These are phyloP conservation scores for Erpetoichthys calabaricus DNA, from an alignment of 2,797 vertebrate genomes.

Conservation along the genomic window DNA sequence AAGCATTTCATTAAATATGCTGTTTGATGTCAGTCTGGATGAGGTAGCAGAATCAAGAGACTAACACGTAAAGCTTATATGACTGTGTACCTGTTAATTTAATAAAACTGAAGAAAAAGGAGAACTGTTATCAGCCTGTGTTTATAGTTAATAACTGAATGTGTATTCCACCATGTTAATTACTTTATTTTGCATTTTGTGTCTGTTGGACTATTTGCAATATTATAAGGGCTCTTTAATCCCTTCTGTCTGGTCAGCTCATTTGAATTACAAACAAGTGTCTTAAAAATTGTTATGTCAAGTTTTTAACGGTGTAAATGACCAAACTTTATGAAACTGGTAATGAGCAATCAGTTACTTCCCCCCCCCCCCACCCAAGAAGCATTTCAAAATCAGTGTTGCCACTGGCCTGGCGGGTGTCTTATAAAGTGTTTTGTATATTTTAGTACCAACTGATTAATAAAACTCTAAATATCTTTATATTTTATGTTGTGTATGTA, in stretches of 20 bases:
- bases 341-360: slow-evolving; percentile 10
- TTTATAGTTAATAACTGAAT: too few relatives aligned
- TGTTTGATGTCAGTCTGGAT: too few relatives aligned
- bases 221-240: neutral
- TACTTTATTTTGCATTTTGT: too few relatives aligned
- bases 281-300: too few relatives aligned
- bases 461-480: slow-evolving; percentile 33
- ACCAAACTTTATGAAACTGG: slow-evolving; percentile 4
- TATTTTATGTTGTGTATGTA: neutral
- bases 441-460: slow-evolving; percentile 56
- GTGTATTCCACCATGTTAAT: too few relatives aligned
- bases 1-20: too few relatives aligned
- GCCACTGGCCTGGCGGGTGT: slow-evolving; percentile 70
- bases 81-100: too few relatives aligned
- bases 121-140: too few relatives aligned
- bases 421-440: slow-evolving; percentile 56
- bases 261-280: neutral
- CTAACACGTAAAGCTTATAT: too few relatives aligned
- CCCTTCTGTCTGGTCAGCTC: slow-evolving; percentile 1
- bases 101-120: too few relatives aligned
- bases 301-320: neutral
- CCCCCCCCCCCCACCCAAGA: too few relatives aligned
- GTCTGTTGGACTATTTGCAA: neutral
- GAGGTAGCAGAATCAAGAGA: too few relatives aligned
- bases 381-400: slow-evolving; percentile 45